Percentiles rank a stretch among this genome's conserved stretches.
Evolutionary conservation across 2,797 vertebrate genomes (phyloP).

Genomic region (Otolemur crassicaudatus): DNA sequence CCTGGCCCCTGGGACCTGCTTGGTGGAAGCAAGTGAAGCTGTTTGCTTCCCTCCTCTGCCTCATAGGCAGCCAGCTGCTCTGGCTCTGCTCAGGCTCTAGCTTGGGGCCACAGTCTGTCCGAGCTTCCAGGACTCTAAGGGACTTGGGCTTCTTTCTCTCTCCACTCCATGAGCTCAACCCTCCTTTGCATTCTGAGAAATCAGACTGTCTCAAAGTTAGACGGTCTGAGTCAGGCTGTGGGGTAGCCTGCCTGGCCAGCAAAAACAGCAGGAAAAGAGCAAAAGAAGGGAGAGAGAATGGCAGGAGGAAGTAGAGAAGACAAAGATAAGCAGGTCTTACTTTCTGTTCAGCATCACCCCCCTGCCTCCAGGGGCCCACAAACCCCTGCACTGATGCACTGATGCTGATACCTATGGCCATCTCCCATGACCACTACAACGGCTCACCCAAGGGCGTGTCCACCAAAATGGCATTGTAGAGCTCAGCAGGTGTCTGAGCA

Average conservation of each 20-base stretch:
- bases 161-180: background rate
- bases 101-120: background rate
- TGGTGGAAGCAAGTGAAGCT: constrained; percentile 18
- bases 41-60: constrained; percentile 14
- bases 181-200: constrained; percentile 19
- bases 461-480: constrained; percentile 99
- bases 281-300: background rate
- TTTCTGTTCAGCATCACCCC: background rate
- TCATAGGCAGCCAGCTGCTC: background rate
- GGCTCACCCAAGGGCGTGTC: constrained; percentile 97
- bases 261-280: constrained; percentile 23
- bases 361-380: background rate
- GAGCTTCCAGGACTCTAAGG: background rate
- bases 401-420: background rate
- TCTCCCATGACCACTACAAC: background rate
- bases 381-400: background rate
- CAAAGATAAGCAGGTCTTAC: background rate
- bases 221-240: background rate
- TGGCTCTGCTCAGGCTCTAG: background rate
- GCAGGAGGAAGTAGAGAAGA: background rate
- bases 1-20: constrained; percentile 39
- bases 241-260: background rate
- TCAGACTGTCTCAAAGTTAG: background rate
- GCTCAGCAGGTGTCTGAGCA: constrained; percentile 98
- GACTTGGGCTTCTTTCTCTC: background rate